Base-by-base conservation (phyloP, 2,113 vertebrate species). In the Thunnus thynnus region DNA sequence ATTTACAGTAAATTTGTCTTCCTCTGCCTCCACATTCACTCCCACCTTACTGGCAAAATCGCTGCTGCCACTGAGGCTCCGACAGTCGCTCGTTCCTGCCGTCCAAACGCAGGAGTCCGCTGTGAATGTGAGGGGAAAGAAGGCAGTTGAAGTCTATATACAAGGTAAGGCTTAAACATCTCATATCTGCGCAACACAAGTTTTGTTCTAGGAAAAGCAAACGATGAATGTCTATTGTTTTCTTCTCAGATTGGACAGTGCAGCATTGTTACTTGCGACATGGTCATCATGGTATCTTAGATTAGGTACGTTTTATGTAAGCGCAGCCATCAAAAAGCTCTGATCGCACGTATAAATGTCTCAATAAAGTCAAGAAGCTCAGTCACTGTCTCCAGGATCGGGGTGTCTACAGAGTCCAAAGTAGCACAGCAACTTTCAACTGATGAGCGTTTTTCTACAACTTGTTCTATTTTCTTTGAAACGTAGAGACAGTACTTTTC, bases 81-180 rank as follows among this genome's bases (percentile, higher is more conserved):
- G 73, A 72, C 84, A 67, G 87, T 93, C 64, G 72, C 82, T n/a
- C 62, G 61, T 80, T 30, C 80, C 88, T 14, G 80, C 86, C 85
- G 81, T 91, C 92, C 88, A 44, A 81, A 91, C 90, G 94, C 93
- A 91, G 93, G 93, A 94, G 93, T 94, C 86, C 72, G 84, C 93
- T 94, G 94, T 90, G 94, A 96, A 92, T 91, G 91, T 93, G 83
- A 91, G 65, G 80, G 88, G 71, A 91, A 88, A 0, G 79, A 95
- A 96, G 96, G 96, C 96, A 95, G 95, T 95, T n/a, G 93, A 94
- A 93, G 95, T 96, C 95, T 97, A 96, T 98, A 86, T 98, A 98
- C 97, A 99, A 89, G 96, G 96, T 99, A 99, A 99, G 98, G 98
- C 98, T 96, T 96, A 96, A 96, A 97, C 96, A 96, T 97, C 83